A percentile compares a stretch with the other conserved stretches of the same genome.
Evolutionary conservation across 2,797 vertebrate species (phyloP).

Genomic region (Crotalus adamanteus): DNA sequence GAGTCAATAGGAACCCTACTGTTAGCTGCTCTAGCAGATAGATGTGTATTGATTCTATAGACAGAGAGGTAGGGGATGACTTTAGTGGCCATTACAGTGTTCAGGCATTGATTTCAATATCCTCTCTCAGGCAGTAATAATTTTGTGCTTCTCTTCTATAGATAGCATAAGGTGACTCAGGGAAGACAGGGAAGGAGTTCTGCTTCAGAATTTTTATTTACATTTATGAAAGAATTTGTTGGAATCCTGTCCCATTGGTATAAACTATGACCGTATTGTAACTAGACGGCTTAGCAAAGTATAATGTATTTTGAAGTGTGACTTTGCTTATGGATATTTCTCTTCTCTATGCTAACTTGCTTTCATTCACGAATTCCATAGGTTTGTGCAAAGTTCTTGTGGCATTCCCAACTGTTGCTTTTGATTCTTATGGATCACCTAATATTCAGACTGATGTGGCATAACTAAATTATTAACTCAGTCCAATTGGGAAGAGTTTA

Average conservation of each 20-base stretch:
- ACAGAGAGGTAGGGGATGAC: neutral
- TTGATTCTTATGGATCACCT: neutral
- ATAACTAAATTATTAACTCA: neutral
- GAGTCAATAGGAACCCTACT: constrained; percentile 35
- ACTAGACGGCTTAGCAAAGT: neutral
- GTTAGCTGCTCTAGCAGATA: constrained; percentile 31
- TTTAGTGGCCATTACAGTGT: constrained; percentile 38
- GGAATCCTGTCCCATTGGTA: neutral
- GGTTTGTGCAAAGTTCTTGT: neutral
- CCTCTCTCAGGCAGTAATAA: neutral
- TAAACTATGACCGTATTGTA: neutral
- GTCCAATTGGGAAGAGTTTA: neutral
- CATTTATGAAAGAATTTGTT: neutral
- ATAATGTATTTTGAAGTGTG: neutral
- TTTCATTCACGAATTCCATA: neutral
- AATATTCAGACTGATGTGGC: no score
- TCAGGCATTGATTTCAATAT: constrained; percentile 16
- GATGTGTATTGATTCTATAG: constrained; percentile 25
- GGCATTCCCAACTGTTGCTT: neutral
- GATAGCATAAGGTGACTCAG: neutral
- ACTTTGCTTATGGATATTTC: neutral
- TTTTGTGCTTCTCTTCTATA: constrained; percentile 23
- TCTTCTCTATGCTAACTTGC: neutral
- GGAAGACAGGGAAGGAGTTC: neutral
- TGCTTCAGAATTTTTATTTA: neutral